Percentiles rank a stretch among this genome's conserved stretches.
Evolutionary conservation across 1,140 invertebrate species (phyloP).

Genomic region (Drosophila truncata): DNA sequence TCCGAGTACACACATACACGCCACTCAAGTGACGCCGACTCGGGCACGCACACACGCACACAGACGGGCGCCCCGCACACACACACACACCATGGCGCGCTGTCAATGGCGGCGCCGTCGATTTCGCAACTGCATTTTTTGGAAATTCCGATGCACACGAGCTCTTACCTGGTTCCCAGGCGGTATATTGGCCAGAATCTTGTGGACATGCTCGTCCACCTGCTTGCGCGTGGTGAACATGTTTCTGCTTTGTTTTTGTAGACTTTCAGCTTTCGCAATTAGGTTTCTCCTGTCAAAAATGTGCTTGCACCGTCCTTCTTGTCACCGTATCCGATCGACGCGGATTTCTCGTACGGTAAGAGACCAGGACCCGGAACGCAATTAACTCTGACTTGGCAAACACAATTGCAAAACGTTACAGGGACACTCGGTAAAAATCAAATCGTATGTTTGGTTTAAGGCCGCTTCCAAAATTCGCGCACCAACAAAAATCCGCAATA

Average conservation of each 20-base stretch:
- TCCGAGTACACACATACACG: slow-evolving; percentile 20
- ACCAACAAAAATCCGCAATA: slow-evolving; percentile 25
- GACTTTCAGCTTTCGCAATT: slow-evolving; percentile 7
- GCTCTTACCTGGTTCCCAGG: slow-evolving; percentile 56
- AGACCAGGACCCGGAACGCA: not conserved
- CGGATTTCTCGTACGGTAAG: slow-evolving; percentile 9
- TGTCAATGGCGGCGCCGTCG: slow-evolving; percentile 50
- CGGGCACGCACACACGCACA: slow-evolving; percentile 6
- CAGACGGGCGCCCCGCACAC: slow-evolving; percentile 7
- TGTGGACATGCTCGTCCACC: slow-evolving; percentile 68
- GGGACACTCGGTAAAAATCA: slow-evolving; percentile 1
- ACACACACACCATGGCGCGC: slow-evolving; percentile 30
- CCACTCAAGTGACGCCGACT: slow-evolving; percentile 48
- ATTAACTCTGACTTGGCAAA: slow-evolving; percentile 1
- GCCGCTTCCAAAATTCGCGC: slow-evolving; percentile 11
- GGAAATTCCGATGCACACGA: slow-evolving; percentile 38
- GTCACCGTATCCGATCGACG: slow-evolving; percentile 15
- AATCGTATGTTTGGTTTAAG: slow-evolving; percentile 16
- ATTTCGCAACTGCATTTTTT: slow-evolving; percentile 71
- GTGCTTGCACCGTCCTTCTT: slow-evolving; percentile 33
- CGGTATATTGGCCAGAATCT: slow-evolving; percentile 50
- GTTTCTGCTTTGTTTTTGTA: slow-evolving; percentile 1
- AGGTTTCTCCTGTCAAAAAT: slow-evolving; percentile 35
- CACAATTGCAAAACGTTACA: not conserved
- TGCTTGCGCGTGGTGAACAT: slow-evolving; percentile 62